Base-by-base conservation (phyloP, 2,797 vertebrate genomes). In the Macroramphosus scolopax region DNA sequence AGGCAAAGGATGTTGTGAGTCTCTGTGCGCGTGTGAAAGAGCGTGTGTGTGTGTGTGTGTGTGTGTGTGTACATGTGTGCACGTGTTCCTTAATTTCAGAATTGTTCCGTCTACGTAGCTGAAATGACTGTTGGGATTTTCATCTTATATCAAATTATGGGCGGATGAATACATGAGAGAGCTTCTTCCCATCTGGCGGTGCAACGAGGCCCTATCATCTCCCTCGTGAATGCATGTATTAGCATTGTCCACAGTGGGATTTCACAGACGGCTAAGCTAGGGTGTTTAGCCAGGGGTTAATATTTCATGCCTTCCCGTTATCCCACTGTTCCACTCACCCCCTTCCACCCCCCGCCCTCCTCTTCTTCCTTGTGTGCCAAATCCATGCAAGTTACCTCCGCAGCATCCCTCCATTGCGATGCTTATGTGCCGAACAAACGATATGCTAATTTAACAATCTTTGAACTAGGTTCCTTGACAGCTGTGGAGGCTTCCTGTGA, bases 91-190 rank as follows among this genome's bases (percentile, higher is more conserved):
- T 60, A 39, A 63, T 67, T n/a, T 44, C 52, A 58, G 66, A 53
- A 76, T 72, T 82, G 77, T 85, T 77, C 74, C 31, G 56, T 82
- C 74, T 59, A 55, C 26, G 44, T 65, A 74, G 51, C 70, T 59
- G 61, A 85, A 84, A 82, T 64, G 68, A 80, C 81, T 77, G 69
- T 74, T 82, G 81, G 84, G 77, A 84, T 84, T 82, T 70, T 41
- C 35, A 25, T 76, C 68, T 73, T 77, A 75, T 75, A 84, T 80
- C 69, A 74, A 81, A 80, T 87, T 84, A 83, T 76, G 72, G 67
- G 59, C 38, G 66, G 57, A 74, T 73, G 80, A 85, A 87, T 75
- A 78, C 76, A 77, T 61, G 63, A 77, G 70, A 83, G 76, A 73
- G 74, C 76, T 66, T 55, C 75, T 81, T 78, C 72, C 78, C 65